Conservation (phyloP, 2,888 invertebrate genomes). For the Agrochola lota region DNA sequence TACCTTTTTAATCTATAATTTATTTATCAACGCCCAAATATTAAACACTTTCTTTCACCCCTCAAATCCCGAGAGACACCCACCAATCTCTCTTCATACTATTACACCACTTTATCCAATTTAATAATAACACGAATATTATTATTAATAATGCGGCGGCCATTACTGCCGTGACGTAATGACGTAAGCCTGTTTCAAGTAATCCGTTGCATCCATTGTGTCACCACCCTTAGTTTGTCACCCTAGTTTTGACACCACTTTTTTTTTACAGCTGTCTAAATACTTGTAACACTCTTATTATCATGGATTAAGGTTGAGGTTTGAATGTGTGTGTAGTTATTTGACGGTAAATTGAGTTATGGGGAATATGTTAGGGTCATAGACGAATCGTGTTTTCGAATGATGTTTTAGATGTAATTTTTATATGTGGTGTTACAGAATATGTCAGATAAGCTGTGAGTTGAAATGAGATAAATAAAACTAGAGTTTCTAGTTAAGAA, state of each 20-base stretch:
- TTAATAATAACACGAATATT: conserved; percentile 68
- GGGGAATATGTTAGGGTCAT: conserved; percentile 67
- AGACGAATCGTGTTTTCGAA: conserved; percentile 63
- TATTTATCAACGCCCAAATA: conserved; percentile 9
- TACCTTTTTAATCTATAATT: not conserved
- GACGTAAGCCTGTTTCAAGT: conserved; percentile 84
- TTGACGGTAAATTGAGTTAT: conserved; percentile 16
- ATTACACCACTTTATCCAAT: conserved; percentile 49
- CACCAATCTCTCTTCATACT: conserved; percentile 42
- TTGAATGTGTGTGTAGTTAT: conserved; percentile 42
- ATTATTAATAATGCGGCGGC: conserved; percentile 73
- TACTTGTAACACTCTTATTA: conserved; percentile 42
- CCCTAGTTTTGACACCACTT: conserved; percentile 66
- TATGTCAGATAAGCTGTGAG: conserved; percentile 15
- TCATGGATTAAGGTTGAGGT: conserved; percentile 65
- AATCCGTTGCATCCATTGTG: conserved; percentile 84
- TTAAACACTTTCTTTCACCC: conserved; percentile 19
- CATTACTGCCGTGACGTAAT: conserved; percentile 85
- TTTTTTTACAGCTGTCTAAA: conserved; percentile 42
- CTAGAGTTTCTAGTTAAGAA: too few relatives aligned
- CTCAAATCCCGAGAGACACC: conserved; percentile 38
- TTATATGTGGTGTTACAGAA: conserved; percentile 36
- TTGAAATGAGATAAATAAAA: not conserved
- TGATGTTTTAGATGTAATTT: conserved; percentile 54
- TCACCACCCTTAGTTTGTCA: conserved; percentile 79